Base-by-base conservation (phyloP, 2,113 vertebrate species). In the Corvus hawaiiensis region DNA sequence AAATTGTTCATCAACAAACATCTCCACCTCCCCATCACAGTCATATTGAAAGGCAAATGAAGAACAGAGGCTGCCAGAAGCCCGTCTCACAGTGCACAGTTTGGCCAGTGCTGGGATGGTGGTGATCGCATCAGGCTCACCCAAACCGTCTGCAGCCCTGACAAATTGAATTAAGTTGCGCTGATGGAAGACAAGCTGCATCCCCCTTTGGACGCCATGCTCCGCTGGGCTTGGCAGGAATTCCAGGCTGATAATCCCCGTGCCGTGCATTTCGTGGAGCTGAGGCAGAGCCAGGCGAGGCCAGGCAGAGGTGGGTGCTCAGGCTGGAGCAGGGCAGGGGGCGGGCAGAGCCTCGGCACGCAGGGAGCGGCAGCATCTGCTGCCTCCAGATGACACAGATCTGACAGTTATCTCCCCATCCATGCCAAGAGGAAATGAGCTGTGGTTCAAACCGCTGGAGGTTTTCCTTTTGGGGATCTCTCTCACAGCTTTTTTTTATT, bases 371-470 rank as follows among this genome's bases (percentile, higher is more conserved):
- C 44, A 80, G 59, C 67, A 64, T 68, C 41, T 84, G 67, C 62
- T 49, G 59, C 87, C 93, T 93, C 61, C 46, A 21, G 93, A 77
- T 55, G 77, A 85, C 77, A 91, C 30, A 1, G 13, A 21, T 28
- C 16, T 75, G 73, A 84, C 69, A 44, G 46, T 33, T 52, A 63
- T 77, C 69, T 77, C 58, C 79, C 22, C 11, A 0, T 43, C 92
- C 73, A 35, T 88, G 72, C 88, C 63, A 79, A 71, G 35, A 94
- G 91, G 87, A 97, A 96, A 96, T 94, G 74, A 95, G 52, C 78
- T 78, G 51, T 55, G 44, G 61, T 95, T 97, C 91, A 64, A 39
- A 30, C 76, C 26, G 10, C 63, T 80, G 41, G 77, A 93, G 81
- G 39, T 93, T 92, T 96, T 84, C 81, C 87, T 93, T 80, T 58